Conservation (phyloP, 2,888 invertebrate species). For the Sinhomidia bicolor region DNA sequence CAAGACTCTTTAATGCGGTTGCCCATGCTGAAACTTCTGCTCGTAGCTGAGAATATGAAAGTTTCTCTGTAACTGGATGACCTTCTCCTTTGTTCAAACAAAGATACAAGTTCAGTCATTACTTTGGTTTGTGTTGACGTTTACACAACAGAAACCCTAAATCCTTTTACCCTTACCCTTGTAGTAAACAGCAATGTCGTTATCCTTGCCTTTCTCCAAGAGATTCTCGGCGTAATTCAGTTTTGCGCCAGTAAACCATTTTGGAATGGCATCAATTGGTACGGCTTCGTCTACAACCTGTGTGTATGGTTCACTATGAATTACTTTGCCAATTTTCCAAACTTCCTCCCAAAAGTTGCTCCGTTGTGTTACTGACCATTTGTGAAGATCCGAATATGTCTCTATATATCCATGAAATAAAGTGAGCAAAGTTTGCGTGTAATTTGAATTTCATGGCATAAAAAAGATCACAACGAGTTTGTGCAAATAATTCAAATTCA, state of each 20-base stretch:
- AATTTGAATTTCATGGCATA: no score
- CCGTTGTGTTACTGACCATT: constrained; percentile 80
- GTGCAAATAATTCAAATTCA: no score
- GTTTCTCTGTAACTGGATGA: constrained; percentile 78
- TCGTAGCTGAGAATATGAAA: constrained; percentile 82
- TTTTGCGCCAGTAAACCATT: constrained; percentile 83
- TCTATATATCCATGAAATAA: constrained; percentile 75
- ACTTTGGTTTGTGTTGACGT: no score
- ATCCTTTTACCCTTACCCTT: constrained; percentile 81
- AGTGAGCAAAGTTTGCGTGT: no score
- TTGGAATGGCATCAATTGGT: constrained; percentile 82
- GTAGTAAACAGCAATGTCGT: constrained; percentile 82
- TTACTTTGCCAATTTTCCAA: constrained; percentile 80
- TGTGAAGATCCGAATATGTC: constrained; percentile 80
- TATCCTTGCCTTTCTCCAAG: constrained; percentile 81
- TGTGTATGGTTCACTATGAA: constrained; percentile 78
- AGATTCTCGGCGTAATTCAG: constrained; percentile 84
- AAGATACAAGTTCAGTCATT: not conserved
- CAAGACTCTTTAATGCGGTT: constrained; percentile 81
- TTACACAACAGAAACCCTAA: no score
- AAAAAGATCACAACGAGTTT: no score
- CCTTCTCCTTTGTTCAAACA: constrained; percentile 78
- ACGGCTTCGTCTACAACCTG: constrained; percentile 80
- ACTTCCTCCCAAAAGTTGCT: constrained; percentile 80
- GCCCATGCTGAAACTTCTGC: constrained; percentile 82